Evolutionary conservation across 1,140 invertebrate genomes (phyloP).

Genomic region (Eueides isabella): DNA sequence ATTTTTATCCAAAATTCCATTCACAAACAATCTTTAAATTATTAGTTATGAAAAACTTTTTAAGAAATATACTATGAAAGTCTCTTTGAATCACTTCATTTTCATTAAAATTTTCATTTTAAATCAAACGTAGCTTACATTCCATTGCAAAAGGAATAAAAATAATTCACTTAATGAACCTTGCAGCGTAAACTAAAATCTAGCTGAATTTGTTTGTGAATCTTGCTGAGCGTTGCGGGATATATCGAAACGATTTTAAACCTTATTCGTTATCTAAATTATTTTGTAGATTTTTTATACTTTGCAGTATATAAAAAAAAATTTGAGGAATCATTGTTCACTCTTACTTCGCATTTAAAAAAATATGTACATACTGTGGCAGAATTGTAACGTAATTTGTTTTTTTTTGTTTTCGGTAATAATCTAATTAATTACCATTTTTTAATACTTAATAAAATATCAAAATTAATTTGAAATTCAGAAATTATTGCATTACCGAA

Average conservation of each 20-base stretch:
- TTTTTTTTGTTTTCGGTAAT: too few species aligned
- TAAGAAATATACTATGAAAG: neutral
- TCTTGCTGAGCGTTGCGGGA: slow-evolving; percentile 7
- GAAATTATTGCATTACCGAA: too few species aligned
- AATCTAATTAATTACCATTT: too few species aligned
- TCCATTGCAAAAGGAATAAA: slow-evolving; percentile 17
- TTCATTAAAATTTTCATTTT: slow-evolving; percentile 27
- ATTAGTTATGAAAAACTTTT: neutral
- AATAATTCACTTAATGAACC: slow-evolving; percentile 28
- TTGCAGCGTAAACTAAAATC: slow-evolving; percentile 20
- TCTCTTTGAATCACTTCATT: neutral
- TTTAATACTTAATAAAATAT: too few species aligned
- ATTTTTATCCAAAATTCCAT: too few species aligned
- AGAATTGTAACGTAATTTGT: too few species aligned
- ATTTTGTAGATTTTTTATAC: neutral
- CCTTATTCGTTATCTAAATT: slow-evolving; percentile 12
- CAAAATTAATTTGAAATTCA: too few species aligned
- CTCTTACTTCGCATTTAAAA: too few species aligned
- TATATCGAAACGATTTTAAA: slow-evolving; percentile 1
- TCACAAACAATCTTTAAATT: too few species aligned
- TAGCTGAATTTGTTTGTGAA: slow-evolving; percentile 21
- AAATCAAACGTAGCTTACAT: slow-evolving; percentile 24
- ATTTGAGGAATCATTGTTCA: too few species aligned
- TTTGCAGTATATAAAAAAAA: neutral
- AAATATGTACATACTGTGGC: too few species aligned